phyloP scores from a whole-genome alignment of 2,113 vertebrate species.

The Beaufortia kweichowensis region DNA sequence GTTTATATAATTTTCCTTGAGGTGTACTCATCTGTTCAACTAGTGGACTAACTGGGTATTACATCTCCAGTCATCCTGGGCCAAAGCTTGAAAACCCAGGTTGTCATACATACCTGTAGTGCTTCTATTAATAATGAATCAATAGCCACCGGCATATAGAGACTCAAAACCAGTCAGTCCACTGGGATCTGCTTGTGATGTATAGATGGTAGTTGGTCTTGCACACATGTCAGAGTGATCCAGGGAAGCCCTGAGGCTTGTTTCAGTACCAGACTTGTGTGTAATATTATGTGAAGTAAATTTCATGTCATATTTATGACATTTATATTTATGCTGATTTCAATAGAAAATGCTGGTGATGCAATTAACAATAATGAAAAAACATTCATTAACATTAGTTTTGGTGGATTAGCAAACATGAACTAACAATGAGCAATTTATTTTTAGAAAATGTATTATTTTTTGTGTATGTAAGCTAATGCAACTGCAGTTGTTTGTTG shows the following conservation, averaged over 20 bases:
- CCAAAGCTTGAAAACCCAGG: neutral
- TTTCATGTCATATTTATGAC: too few relatives aligned
- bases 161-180: constrained; percentile 19
- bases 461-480: too few relatives aligned
- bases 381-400: too few relatives aligned
- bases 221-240: constrained; percentile 1
- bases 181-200: constrained; percentile 26
- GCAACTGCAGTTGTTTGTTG: too few relatives aligned
- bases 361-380: too few relatives aligned
- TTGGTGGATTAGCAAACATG: too few relatives aligned
- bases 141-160: constrained; percentile 13
- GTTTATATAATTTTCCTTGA: neutral
- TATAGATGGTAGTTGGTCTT: neutral
- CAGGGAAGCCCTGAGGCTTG: constrained; percentile 12
- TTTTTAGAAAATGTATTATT: too few relatives aligned
- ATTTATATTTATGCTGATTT: too few relatives aligned
- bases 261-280: neutral
- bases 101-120: neutral
- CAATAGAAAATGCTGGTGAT: too few relatives aligned
- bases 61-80: neutral
- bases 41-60: neutral
- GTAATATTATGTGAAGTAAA: too few relatives aligned
- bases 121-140: constrained; percentile 43
- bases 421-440: too few relatives aligned
- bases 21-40: neutral